Evolutionary conservation across 2,113 vertebrate genomes (phyloP).

Genomic region (Leptosomus discolor): DNA sequence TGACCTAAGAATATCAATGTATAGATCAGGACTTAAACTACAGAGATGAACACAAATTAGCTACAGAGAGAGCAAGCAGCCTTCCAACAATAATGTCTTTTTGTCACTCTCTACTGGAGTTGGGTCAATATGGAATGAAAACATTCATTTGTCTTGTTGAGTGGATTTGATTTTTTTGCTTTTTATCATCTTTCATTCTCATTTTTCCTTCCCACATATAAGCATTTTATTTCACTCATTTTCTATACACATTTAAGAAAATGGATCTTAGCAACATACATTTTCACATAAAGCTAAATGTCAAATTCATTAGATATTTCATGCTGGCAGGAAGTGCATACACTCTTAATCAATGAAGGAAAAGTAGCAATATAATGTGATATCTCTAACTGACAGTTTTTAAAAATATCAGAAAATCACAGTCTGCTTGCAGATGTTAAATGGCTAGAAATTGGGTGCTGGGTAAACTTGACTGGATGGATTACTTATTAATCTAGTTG

Average conservation of each 20-base stretch:
- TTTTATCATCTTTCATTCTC: not conserved
- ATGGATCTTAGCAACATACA: not conserved
- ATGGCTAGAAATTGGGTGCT: not conserved
- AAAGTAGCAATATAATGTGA: not conserved
- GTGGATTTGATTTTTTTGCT: not conserved
- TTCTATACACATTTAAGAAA: not conserved
- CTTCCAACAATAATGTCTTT: not conserved
- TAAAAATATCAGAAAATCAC: not conserved
- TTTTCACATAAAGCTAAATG: not conserved
- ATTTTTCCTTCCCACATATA: not conserved
- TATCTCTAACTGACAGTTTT: not conserved
- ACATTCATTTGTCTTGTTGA: not conserved
- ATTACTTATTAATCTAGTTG: not conserved
- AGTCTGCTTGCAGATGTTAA: not conserved
- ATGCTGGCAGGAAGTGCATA: not conserved
- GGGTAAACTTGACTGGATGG: not conserved
- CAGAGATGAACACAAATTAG: not conserved
- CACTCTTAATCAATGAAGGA: not conserved
- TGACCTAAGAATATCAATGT: not conserved
- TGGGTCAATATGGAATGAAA: not conserved
- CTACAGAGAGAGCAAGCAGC: not conserved
- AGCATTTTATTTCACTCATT: not conserved
- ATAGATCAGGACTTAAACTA: not conserved
- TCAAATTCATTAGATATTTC: constrained; percentile 13
- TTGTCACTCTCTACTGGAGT: not conserved